A percentile compares a stretch with the other conserved stretches of the same genome.
phyloP scores from a whole-genome alignment of 1,140 invertebrate genomes.

The Zaprionus capensis region DNA sequence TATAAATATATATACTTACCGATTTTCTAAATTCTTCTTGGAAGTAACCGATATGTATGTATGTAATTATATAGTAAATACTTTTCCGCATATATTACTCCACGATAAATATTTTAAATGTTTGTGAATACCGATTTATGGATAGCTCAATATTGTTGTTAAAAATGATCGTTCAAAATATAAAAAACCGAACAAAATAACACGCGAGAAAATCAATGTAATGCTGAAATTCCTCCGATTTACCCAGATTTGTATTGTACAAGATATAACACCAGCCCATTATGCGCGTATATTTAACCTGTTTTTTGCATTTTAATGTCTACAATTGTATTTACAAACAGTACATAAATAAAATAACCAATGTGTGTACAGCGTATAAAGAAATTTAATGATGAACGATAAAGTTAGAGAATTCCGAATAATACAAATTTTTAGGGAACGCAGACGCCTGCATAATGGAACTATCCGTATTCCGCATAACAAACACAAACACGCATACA shows the following conservation, averaged over 20 bases:
- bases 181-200: not conserved
- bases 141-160: slow-evolving; percentile 28
- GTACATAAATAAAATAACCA: slow-evolving; percentile 2
- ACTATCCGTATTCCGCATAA: slow-evolving; percentile 9
- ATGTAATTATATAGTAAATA: slow-evolving; percentile 21
- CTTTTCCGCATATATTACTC: slow-evolving; percentile 4
- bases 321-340: slow-evolving; percentile 14
- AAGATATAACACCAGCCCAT: not conserved
- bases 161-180: slow-evolving; percentile 17
- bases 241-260: slow-evolving; percentile 42
- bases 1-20: slow-evolving; percentile 1
- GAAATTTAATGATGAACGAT: slow-evolving; percentile 9
- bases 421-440: not conserved
- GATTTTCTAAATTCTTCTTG: slow-evolving; percentile 32
- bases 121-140: slow-evolving; percentile 17
- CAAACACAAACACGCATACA: slow-evolving; percentile 21
- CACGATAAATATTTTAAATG: slow-evolving; percentile 15
- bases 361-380: slow-evolving; percentile 28
- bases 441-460: not conserved
- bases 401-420: not conserved
- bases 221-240: slow-evolving; percentile 76
- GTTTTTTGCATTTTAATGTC: slow-evolving; percentile 13
- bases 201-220: slow-evolving; percentile 45
- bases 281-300: slow-evolving; percentile 1
- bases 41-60: slow-evolving; percentile 9